These are phyloP conservation scores for chimpanzee (Pan troglodytes) DNA, from an alignment of 2,113 vertebrate species.

Conservation along the genomic window DNA sequence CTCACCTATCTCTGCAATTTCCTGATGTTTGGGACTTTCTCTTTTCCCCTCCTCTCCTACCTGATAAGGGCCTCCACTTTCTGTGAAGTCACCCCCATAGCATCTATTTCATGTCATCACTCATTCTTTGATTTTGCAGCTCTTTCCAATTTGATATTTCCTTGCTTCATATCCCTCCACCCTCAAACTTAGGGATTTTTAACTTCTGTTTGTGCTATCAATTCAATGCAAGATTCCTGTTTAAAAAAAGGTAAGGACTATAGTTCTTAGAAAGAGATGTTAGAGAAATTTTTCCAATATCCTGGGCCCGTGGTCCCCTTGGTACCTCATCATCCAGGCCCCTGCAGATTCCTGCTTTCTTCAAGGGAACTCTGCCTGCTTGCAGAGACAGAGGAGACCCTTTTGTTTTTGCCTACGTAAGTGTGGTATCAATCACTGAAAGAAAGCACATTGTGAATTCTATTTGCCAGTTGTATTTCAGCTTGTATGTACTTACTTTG, in stretches of 20 bases:
- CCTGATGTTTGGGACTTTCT: neutral
- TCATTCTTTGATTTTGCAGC: neutral
- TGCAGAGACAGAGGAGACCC: neutral
- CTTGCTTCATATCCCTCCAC: neutral
- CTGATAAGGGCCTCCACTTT: neutral
- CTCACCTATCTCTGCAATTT: fast-evolving
- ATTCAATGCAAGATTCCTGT: neutral
- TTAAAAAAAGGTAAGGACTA: neutral
- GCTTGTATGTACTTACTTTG: neutral
- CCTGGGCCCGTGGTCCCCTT: neutral
- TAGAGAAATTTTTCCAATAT: neutral
- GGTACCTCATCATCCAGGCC: neutral
- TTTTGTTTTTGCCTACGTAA: neutral
- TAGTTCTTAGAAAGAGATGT: neutral
- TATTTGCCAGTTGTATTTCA: neutral
- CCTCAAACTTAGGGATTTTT: neutral
- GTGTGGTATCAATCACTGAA: neutral
- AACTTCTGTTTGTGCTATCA: neutral
- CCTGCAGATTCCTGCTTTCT: neutral
- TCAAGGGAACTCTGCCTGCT: neutral
- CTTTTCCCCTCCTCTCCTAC: neutral
- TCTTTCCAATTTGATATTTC: neutral
- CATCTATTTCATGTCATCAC: neutral
- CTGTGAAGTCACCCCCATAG: too few species aligned
- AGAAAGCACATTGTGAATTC: neutral